Evolutionary conservation across 2,888 invertebrate genomes (phyloP).

Genomic region (Oligia latruncula): DNA sequence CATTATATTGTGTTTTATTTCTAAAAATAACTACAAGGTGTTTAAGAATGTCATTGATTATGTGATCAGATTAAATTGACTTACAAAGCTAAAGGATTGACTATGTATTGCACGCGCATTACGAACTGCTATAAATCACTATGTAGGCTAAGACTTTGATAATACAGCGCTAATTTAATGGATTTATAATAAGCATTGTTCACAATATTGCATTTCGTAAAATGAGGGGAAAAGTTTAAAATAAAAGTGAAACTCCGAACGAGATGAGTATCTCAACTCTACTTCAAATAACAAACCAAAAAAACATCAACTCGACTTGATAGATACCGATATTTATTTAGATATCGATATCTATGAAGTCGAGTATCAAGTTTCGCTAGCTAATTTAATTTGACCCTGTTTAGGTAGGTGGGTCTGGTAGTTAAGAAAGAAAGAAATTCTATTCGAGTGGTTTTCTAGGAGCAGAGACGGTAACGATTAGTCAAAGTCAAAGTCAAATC

Average conservation of each 20-base stretch:
- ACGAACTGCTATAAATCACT: slow-evolving; percentile 2
- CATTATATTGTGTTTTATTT: not conserved
- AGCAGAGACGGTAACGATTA: not conserved
- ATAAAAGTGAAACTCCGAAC: too few species aligned
- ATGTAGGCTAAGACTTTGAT: not conserved
- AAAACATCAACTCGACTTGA: too few species aligned
- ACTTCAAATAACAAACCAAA: too few species aligned
- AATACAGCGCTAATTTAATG: not conserved
- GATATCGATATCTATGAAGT: too few species aligned
- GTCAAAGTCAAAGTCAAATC: too few species aligned
- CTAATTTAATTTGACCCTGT: too few species aligned
- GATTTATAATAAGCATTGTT: not conserved
- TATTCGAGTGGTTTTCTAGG: not conserved
- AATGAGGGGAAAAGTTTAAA: not conserved
- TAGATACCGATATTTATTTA: too few species aligned
- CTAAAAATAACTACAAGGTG: slow-evolving; percentile 10
- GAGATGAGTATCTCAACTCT: too few species aligned
- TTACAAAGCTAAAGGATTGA: slow-evolving; percentile 22
- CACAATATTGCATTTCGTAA: not conserved
- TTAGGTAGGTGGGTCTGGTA: not conserved
- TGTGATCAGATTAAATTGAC: slow-evolving; percentile 28
- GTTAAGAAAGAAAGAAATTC: not conserved
- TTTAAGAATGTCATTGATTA: not conserved
- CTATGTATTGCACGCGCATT: slow-evolving; percentile 22
- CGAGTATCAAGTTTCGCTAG: too few species aligned